Percentiles rank a stretch among this genome's conserved stretches.
phyloP scores from a whole-genome alignment of 2,888 invertebrate species.

The Philonicus albiceps region DNA sequence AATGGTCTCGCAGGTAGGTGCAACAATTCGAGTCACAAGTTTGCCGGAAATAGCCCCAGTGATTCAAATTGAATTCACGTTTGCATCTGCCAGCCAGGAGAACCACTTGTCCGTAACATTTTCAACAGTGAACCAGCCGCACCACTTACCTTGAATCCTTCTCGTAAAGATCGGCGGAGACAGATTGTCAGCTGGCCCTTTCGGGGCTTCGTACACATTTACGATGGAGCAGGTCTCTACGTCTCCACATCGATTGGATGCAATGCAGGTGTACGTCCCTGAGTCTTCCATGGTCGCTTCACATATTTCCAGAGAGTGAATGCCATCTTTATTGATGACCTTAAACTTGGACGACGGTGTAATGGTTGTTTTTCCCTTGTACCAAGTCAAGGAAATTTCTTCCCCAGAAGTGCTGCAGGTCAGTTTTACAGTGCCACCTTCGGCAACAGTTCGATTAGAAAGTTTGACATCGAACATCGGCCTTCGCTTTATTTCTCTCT shows the following conservation, averaged over 20 bases:
- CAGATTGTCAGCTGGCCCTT: conserved; percentile 55
- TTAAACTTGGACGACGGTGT: conserved; percentile 54
- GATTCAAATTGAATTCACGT: conserved; percentile 1
- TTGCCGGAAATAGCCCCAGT: conserved; percentile 3
- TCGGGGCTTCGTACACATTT: conserved; percentile 61
- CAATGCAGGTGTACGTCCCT: conserved; percentile 82
- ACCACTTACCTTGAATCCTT: conserved; percentile 62
- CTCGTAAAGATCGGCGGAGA: conserved; percentile 63
- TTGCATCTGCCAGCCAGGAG: background rate
- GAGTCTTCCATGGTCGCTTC: conserved; percentile 73
- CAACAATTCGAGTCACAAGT: conserved; percentile 18
- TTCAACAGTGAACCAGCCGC: background rate
- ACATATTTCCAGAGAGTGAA: conserved; percentile 74
- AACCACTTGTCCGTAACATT: conserved; percentile 45
- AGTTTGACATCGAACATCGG: conserved; percentile 68
- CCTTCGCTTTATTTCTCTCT: conserved; percentile 54
- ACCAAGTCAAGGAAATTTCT: conserved; percentile 76
- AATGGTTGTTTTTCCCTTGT: conserved; percentile 72
- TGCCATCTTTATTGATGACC: conserved; percentile 68
- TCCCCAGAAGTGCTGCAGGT: conserved; percentile 80
- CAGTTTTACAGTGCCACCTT: conserved; percentile 77
- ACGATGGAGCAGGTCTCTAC: conserved; percentile 62
- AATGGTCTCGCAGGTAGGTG: conserved; percentile 12
- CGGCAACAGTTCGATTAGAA: conserved; percentile 77
- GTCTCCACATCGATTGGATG: conserved; percentile 69